phyloP scores from a whole-genome alignment of 2,113 vertebrate genomes.

The Paramormyrops kingsleyae region DNA sequence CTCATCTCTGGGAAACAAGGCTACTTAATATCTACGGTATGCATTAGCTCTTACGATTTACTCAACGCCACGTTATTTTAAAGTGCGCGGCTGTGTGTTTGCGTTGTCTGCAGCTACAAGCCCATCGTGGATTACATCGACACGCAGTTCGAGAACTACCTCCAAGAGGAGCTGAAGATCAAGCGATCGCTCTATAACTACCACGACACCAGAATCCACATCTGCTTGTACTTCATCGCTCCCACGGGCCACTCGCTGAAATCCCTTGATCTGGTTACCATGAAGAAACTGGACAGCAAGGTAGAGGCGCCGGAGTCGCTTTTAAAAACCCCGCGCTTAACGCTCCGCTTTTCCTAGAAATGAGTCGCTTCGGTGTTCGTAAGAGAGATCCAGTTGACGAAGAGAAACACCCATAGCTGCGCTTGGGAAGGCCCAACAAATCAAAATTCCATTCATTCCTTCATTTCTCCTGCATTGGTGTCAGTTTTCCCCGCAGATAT shows the following conservation, averaged over 20 bases:
- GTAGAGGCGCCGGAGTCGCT: conserved; percentile 43
- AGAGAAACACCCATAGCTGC: not conserved
- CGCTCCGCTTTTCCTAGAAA: conserved; percentile 11
- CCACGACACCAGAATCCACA: conserved; percentile 91
- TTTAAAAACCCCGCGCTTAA: not conserved
- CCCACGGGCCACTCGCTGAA: conserved; percentile 95
- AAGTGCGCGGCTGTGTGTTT: not conserved
- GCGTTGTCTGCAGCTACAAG: conserved; percentile 77
- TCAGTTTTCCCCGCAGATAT: not conserved
- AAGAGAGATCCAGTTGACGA: not conserved
- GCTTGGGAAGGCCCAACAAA: not conserved
- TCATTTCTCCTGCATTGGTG: not conserved
- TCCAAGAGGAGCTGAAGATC: conserved; percentile 97
- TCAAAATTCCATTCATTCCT: not conserved
- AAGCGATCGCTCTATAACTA: conserved; percentile 96
- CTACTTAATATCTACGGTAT: not conserved
- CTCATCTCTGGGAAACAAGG: not conserved
- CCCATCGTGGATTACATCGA: conserved; percentile 98
- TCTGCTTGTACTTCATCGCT: conserved; percentile 97
- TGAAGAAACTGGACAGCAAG: conserved; percentile 98
- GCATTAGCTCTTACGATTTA: not conserved
- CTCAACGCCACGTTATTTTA: not conserved
- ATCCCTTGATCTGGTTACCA: conserved; percentile 90
- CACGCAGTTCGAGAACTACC: conserved; percentile 94
- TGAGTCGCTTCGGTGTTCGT: not conserved